Conservation (phyloP, 1,140 invertebrate species). For the Drosophila kanapiae region DNA sequence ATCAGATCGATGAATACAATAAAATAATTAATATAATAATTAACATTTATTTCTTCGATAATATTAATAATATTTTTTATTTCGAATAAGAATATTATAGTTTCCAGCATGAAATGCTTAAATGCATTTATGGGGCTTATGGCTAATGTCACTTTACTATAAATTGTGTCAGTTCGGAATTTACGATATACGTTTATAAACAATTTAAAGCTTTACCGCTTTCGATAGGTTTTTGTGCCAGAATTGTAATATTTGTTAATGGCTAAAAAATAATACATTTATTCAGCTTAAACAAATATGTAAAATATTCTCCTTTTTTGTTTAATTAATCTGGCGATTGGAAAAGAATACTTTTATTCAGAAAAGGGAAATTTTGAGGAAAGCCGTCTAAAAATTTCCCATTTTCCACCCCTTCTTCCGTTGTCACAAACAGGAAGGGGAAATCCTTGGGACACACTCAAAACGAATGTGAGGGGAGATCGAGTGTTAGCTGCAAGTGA, state of each 20-base stretch:
- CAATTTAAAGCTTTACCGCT: not conserved
- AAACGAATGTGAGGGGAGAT: constrained; percentile 5
- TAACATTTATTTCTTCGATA: too few species aligned
- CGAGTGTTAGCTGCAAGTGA: not conserved
- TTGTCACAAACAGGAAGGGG: constrained; percentile 16
- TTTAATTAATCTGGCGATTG: not conserved
- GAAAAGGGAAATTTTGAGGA: not conserved
- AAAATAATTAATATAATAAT: too few species aligned
- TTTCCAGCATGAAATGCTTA: too few species aligned
- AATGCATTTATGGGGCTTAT: too few species aligned
- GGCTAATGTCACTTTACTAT: not conserved
- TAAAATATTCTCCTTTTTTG: too few species aligned
- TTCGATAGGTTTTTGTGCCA: too few species aligned
- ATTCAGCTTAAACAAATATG: too few species aligned
- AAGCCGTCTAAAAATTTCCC: not conserved
- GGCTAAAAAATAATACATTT: not conserved
- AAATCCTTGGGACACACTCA: constrained; percentile 18
- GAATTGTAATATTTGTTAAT: too few species aligned
- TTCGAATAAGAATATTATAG: too few species aligned
- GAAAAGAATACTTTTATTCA: not conserved
- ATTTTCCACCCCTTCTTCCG: not conserved
- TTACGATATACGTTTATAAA: constrained; percentile 3
- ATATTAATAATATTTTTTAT: too few species aligned
- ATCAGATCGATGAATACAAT: too few species aligned
- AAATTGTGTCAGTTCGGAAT: not conserved